Evolutionary conservation across 2,888 invertebrate species (phyloP).

Genomic region (Meiosimyza platycephala): DNA sequence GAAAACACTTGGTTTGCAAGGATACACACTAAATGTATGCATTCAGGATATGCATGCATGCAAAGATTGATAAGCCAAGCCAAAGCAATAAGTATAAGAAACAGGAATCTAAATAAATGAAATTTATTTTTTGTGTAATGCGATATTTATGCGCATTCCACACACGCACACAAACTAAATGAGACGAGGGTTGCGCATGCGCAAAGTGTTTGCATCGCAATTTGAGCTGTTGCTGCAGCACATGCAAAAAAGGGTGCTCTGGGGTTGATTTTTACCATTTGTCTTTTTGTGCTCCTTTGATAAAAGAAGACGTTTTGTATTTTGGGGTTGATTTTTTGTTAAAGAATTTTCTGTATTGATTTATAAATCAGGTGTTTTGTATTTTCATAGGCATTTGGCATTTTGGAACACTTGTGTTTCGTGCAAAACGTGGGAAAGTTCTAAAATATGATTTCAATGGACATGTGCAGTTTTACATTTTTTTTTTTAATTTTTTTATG

Average conservation of each 20-base stretch:
- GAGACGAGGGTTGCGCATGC: conserved; percentile 44
- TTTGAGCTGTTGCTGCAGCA: conserved; percentile 3
- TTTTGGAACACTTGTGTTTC: conserved; percentile 6
- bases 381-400: background rate
- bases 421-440: conserved; percentile 42
- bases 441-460: conserved; percentile 23
- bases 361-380: conserved; percentile 30
- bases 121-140: conserved; percentile 32
- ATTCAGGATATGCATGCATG: conserved; percentile 8
- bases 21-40: background rate
- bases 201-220: conserved; percentile 34
- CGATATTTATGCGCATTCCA: conserved; percentile 30
- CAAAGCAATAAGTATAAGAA: background rate
- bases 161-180: background rate
- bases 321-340: no score
- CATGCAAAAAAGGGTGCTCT: conserved; percentile 34
- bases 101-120: background rate
- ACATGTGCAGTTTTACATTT: conserved; percentile 24
- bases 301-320: conserved; percentile 34
- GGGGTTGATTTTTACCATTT: conserved; percentile 23
- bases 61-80: background rate
- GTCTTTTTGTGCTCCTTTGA: conserved; percentile 13
- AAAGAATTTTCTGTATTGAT: conserved; percentile 16
- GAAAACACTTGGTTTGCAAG: conserved; percentile 24
- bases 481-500: no score